Evolutionary conservation across 2,888 invertebrate species (phyloP), one percentile per base, ranked within the genome.

Genomic region (Melikaiella ostensackeni): DNA sequence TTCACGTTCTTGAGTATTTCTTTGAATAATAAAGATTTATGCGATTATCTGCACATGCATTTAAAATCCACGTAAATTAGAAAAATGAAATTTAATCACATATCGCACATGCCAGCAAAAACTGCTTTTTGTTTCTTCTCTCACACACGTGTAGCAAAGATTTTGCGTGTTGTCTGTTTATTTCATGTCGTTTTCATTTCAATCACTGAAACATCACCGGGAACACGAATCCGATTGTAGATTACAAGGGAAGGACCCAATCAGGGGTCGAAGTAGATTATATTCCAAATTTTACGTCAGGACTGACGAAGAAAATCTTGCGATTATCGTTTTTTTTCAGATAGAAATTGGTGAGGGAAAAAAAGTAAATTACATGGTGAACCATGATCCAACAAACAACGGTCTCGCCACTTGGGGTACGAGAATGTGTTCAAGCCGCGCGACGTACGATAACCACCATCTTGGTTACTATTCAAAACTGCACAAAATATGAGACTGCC

Each of bases 1-100:
- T 76, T 81, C 24, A 73, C 35, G 42, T 38, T 38, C 24, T 42
- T 21, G 7, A 24, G 24, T 64, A 42, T 64, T 64, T n/a, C 13
- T 27, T 42, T 0, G 3, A 42, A 5, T 64, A 2, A 42, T 11
- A 61, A n/a, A 57, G 13, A 57, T n/a, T 16, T 16, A 59, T 59
- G 6, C 27, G 16, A 59, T 6, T 57, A 57, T 21, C 21, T 24
- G 24, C 21, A 21, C 57, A 57, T 21, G 3, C 24, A 13, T 21
- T 57, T 21, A 5, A 24, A 57, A 24, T 57, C 24, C 4, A 27
- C 59, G 16, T 16, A 27, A 27, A 27, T 27, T n/a, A 33, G 63
- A 24, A 64, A 42, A 42, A 21, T 42, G 4, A 24, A 6, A 59
- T 27, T 59, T 16, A 59, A 59, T 27, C 59, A 59, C 27, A 59